Base-by-base conservation (phyloP, 1,140 invertebrate species). In the Coptotermes formosanus region DNA sequence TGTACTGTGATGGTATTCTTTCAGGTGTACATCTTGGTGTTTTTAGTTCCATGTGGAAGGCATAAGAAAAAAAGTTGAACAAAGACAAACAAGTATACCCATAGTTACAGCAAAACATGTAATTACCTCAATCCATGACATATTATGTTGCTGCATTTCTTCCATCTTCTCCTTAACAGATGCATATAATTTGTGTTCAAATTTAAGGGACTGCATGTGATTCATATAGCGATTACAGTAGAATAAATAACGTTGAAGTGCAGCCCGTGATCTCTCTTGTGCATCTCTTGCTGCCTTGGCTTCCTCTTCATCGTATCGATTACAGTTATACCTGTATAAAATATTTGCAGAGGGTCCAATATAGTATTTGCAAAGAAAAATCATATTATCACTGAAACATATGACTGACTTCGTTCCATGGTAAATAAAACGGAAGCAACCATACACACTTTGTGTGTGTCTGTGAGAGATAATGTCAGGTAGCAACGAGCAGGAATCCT, bases 201-300 rank as follows among this genome's bases (percentile, higher is more conserved):
- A 99, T 92, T 99, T 98, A 87, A 99, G 93, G 87, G 97, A 98
- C 91, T 99, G 98, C 97, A 99, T 98, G 92, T 99, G 98, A 93
- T 99, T 99, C 97, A 99, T 98, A 91, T 99, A 99, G 84, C 98
- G 95, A 92, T 99, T 99, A 91, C 98, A 99, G 91, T 99, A 99
- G 92, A 99, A 99, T 85, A 99, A 92, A 92, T 99, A 99, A 88
- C 99, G 95, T 90, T 97, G 97, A 25, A 96, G 91, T 32, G 97
- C 97, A 59, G 97, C 95, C 82, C 98, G 93, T 16, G 98, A 98
- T 89, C 95, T 95, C 92, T 99, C 98, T 91, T 99, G 98, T 52
- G 97, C 97, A 93, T 99, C 97, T 87, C 98, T 93, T 0, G 98
- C 98, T 83, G 97, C 97, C 92, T 97, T 98, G 2, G 98, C 98